These are phyloP conservation scores for Lutraria rhynchaena DNA, from an alignment of 1,140 invertebrate genomes.

Conservation along the genomic window DNA sequence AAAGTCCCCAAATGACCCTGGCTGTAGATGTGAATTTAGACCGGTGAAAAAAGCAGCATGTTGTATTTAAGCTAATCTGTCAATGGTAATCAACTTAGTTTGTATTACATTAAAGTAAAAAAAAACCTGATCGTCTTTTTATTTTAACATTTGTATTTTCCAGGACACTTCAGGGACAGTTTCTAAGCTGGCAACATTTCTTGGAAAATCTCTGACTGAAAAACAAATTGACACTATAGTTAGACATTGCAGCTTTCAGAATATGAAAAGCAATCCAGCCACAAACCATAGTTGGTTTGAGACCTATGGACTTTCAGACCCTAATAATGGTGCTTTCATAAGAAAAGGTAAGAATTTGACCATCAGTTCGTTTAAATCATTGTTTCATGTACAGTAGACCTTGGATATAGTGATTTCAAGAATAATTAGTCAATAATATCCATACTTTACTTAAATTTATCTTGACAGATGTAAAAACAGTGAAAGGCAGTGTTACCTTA, in stretches of 20 bases:
- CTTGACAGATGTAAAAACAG: neutral
- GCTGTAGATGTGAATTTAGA: too few species aligned
- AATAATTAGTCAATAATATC: neutral
- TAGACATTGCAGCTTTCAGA: conserved; percentile 90
- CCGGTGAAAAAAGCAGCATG: too few species aligned
- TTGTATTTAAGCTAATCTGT: too few species aligned
- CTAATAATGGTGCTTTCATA: conserved; percentile 80
- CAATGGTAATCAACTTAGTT: too few species aligned
- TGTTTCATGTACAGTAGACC: neutral
- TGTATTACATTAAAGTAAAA: too few species aligned
- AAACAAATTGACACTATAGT: conserved; percentile 87
- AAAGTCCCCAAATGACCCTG: too few species aligned
- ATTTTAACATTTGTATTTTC: too few species aligned
- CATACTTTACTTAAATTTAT: neutral
- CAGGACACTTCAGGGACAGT: conserved; percentile 81
- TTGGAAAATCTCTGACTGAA: conserved; percentile 87
- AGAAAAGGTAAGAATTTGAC: conserved; percentile 82
- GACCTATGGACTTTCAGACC: conserved; percentile 81
- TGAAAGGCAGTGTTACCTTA: neutral
- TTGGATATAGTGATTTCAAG: neutral
- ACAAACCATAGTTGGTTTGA: conserved; percentile 84
- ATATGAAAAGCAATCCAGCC: conserved; percentile 88
- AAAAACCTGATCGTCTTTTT: too few species aligned
- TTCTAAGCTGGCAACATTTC: conserved; percentile 87
- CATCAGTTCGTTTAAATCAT: neutral